Evolutionary conservation across 2,888 invertebrate genomes (phyloP).

Genomic region (Rhagophthalmus giganteus): DNA sequence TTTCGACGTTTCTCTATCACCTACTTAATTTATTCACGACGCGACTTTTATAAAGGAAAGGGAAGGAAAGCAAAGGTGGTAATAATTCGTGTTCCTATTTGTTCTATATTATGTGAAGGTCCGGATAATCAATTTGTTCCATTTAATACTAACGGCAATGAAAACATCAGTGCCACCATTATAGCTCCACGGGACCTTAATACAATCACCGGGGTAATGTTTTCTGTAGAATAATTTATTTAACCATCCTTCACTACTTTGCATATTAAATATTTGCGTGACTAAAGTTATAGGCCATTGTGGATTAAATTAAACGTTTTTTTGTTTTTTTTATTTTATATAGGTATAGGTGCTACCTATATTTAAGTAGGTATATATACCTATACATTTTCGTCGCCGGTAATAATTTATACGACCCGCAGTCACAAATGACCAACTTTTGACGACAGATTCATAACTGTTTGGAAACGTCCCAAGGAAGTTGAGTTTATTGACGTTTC

Average conservation of each 20-base stretch:
- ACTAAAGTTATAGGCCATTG: conserved; percentile 4
- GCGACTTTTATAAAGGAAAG: no score
- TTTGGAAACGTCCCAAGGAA: conserved; percentile 29
- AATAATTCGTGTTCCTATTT: no score
- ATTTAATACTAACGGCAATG: conserved; percentile 20
- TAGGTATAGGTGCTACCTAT: neutral
- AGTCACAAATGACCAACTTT: conserved; percentile 28
- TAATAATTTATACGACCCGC: conserved; percentile 23
- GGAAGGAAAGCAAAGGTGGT: conserved; percentile 1
- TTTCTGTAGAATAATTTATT: conserved; percentile 10
- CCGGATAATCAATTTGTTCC: conserved; percentile 35
- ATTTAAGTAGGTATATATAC: conserved; percentile 2
- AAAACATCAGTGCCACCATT: conserved; percentile 22
- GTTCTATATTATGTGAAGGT: conserved; percentile 12
- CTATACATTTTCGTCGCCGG: conserved; percentile 10
- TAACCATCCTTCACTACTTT: conserved; percentile 8
- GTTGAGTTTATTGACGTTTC: conserved; percentile 27
- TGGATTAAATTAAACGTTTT: neutral
- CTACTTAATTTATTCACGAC: no score
- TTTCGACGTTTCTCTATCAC: no score
- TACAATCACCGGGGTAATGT: conserved; percentile 6
- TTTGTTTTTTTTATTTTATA: neutral
- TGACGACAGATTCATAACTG: conserved; percentile 32
- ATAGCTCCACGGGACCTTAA: conserved; percentile 5
- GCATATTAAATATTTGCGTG: conserved; percentile 11